These are phyloP conservation scores for Tychaedon coryphoeus DNA, from an alignment of 2,113 vertebrate genomes.

Conservation along the genomic window DNA sequence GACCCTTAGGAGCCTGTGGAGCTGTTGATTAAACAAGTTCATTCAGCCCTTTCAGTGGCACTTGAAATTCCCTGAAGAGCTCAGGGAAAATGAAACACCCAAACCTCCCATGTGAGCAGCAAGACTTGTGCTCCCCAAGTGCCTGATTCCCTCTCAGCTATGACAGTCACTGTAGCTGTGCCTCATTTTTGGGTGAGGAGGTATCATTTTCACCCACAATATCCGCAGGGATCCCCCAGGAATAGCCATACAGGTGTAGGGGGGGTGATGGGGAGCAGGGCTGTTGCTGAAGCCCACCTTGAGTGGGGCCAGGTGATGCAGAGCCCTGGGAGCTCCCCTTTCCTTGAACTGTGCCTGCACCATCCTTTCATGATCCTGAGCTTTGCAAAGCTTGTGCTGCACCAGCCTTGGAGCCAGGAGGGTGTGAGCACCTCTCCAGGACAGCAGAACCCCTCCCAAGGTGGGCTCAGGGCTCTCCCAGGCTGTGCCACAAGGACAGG, in stretches of 20 bases:
- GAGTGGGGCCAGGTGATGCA: fast-evolving
- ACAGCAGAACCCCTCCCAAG: neutral
- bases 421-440: neutral
- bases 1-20: neutral
- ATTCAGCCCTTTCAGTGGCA: neutral
- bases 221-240: neutral
- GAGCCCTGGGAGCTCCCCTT: neutral
- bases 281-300: neutral
- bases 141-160: neutral
- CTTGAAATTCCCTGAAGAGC: neutral
- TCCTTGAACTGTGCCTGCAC: too few species aligned
- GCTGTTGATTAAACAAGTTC: neutral
- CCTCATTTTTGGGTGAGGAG: neutral
- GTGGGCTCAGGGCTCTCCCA: fast-evolving
- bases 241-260: fast-evolving
- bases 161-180: neutral
- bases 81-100: neutral
- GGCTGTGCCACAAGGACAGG: neutral
- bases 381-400: neutral
- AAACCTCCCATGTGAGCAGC: neutral
- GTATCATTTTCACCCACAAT: fast-evolving
- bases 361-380: neutral
- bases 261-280: neutral
- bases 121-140: fast-evolving
- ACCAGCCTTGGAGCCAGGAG: fast-evolving